Conservation (phyloP, 2,113 vertebrate species). For the Gallinago paraguaiae region DNA sequence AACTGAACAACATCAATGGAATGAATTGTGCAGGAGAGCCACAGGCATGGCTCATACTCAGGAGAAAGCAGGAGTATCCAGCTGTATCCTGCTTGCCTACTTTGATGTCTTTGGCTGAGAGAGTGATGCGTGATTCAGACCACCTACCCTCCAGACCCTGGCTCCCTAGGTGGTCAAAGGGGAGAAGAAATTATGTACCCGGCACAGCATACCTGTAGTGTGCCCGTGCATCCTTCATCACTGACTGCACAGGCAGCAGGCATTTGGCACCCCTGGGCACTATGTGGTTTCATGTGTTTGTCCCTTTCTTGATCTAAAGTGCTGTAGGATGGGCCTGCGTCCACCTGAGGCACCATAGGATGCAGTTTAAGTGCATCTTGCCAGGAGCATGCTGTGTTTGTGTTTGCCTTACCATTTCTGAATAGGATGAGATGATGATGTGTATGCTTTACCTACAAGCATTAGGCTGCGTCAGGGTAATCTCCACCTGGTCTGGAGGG, state of each 20-base stretch:
- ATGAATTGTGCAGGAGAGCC: background rate
- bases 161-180: background rate
- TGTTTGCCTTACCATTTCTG: background rate
- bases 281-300: background rate
- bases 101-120: slow-evolving; percentile 26
- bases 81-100: background rate
- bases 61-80: slow-evolving; percentile 4
- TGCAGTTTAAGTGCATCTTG: background rate
- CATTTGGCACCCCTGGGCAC: background rate
- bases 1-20: background rate
- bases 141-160: slow-evolving; percentile 1
- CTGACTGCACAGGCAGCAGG: background rate
- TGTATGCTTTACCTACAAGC: background rate
- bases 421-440: background rate
- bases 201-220: background rate
- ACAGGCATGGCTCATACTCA: background rate
- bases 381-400: background rate
- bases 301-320: background rate
- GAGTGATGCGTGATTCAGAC: background rate
- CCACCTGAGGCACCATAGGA: background rate
- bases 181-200: background rate
- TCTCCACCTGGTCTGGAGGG: background rate
- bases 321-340: background rate
- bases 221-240: background rate
- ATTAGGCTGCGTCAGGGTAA: background rate